Conservation (phyloP, 2,113 vertebrate species). For the Oncorhynchus gorbuscha region DNA sequence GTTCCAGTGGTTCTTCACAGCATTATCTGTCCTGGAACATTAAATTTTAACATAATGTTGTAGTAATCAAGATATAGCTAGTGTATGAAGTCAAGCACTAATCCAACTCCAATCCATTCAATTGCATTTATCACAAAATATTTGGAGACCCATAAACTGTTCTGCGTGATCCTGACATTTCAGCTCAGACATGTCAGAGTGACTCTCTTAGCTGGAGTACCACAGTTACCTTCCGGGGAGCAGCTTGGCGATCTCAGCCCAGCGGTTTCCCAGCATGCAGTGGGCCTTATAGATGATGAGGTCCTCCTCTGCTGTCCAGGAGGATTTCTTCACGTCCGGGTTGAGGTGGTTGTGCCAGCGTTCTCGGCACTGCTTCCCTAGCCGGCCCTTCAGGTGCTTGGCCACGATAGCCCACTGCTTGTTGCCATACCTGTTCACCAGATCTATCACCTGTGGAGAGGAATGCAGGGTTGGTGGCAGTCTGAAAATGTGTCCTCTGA, state of each 20-base stretch:
- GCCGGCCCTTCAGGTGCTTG: conserved; percentile 91
- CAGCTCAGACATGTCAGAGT: too few relatives aligned
- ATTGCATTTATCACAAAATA: too few relatives aligned
- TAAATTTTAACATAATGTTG: not conserved
- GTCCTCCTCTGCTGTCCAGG: conserved; percentile 96
- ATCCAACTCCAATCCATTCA: too few relatives aligned
- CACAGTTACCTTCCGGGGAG: conserved; percentile 86
- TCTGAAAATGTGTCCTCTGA: too few relatives aligned
- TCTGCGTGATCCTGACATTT: not conserved
- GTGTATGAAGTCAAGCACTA: too few relatives aligned
- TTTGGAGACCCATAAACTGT: not conserved
- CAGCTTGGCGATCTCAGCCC: conserved; percentile 97
- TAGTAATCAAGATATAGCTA: not conserved
- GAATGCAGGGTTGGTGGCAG: conserved; percentile 8
- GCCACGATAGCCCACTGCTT: conserved; percentile 97
- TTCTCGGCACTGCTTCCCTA: conserved; percentile 96
- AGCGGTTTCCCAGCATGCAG: conserved; percentile 92
- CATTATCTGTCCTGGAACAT: conserved; percentile 89
- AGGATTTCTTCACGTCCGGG: conserved; percentile 95
- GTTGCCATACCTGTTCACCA: conserved; percentile 93
- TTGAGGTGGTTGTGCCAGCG: conserved; percentile 99
- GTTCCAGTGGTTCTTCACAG: conserved; percentile 99
- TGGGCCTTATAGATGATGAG: conserved; percentile 97
- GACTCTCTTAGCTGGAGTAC: too few relatives aligned
- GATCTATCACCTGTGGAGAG: conserved; percentile 87